phyloP scores from a whole-genome alignment of 2,888 invertebrate genomes.

The Pollenia angustigena region DNA sequence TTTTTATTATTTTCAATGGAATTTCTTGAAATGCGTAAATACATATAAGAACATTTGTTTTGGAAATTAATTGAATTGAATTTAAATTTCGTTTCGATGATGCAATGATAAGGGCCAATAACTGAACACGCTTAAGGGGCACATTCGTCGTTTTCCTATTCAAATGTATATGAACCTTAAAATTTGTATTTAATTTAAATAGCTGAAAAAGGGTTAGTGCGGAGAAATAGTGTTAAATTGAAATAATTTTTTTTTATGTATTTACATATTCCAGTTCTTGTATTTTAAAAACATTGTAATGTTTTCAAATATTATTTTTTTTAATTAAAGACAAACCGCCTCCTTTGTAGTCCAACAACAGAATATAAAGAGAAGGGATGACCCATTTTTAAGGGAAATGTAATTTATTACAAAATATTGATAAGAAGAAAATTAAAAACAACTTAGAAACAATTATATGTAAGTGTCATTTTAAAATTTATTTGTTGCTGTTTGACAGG shows the following conservation, averaged over 20 bases:
- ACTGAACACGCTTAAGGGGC: not conserved
- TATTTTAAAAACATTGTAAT: conserved; percentile 3
- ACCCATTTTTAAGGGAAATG: conserved; percentile 14
- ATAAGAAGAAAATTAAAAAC: conserved; percentile 24
- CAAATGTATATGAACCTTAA: conserved; percentile 58
- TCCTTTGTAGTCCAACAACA: not conserved
- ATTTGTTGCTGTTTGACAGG: not conserved
- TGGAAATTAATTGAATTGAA: conserved; percentile 60
- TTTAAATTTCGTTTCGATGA: conserved; percentile 42
- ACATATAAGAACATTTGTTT: conserved; percentile 48
- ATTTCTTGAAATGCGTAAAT: conserved; percentile 49
- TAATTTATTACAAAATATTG: conserved; percentile 30
- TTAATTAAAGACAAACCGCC: conserved; percentile 30
- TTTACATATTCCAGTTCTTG: not conserved
- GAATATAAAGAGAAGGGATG: conserved; percentile 21
- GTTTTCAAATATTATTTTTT: conserved; percentile 28
- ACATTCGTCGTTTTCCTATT: conserved; percentile 5
- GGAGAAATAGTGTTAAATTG: conserved; percentile 23
- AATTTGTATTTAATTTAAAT: conserved; percentile 33
- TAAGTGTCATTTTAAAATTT: conserved; percentile 13
- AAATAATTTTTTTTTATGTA: conserved; percentile 29
- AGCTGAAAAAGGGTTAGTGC: conserved; percentile 44
- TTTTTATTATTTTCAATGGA: conserved; percentile 43
- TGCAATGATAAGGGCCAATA: conserved; percentile 58
- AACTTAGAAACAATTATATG: not conserved